Evolutionary conservation across 2,888 invertebrate genomes (phyloP), one percentile per base, ranked within the genome.

Genomic region (Thelaira solivaga): DNA sequence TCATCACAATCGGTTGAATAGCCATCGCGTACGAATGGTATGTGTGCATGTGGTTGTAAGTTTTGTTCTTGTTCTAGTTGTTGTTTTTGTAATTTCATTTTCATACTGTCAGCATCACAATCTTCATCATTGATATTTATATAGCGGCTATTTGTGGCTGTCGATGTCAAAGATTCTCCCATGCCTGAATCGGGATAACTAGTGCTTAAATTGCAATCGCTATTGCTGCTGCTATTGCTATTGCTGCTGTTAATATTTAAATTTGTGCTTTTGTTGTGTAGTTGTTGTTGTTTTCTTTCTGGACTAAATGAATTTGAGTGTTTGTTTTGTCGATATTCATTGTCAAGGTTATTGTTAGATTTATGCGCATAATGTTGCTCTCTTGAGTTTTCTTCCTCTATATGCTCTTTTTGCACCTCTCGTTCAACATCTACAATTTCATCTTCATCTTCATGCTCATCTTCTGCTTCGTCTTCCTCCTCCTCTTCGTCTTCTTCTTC

Each of bases 1-100:
- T 88, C 87, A 81, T 88, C 87, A 80, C 87, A 86, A 80, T 88
- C 88, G 53, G 88, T 88, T 74, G 88, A 88, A 81, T 85, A 84
- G 75, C 85, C 86, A 80, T 88, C 87, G 57, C 87, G 86, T 20
- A 85, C 82, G 76, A 86, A 86, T 76, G 84, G 84, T 75, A 76
- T 68, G 75, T 73, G 80, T 18, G 11, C n/a, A 5, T 65, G 74
- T 7, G 62, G 51, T 29, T 53, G 43, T 31, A 43, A 5, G 29
- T 68, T 13, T 20, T 47, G 43, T 11, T 45, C 16, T 8, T 51
- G 49, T 13, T 80, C 57, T 11, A 72, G 67, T 67, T 62, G 79
- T 43, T 43, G 45, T 18, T 80, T 65, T 64, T 67, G 79, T 41
- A 41, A 81, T 11, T 77, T 80, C 76, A 80, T 80, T 24, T 51